Conservation (phyloP, 2,113 vertebrate species). For the Solenodon paradoxus region DNA sequence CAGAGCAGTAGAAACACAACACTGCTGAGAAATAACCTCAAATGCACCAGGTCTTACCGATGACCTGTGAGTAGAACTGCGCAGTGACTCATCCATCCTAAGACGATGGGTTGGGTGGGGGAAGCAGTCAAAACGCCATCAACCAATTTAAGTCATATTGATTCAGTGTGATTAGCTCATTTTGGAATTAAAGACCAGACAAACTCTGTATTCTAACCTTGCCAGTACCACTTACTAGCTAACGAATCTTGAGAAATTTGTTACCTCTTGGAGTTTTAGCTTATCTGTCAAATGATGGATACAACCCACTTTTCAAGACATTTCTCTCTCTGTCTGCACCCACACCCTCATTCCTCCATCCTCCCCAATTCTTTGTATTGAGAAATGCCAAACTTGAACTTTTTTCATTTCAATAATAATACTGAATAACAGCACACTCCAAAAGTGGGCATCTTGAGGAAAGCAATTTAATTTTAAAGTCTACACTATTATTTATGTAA, state of each 20-base stretch:
- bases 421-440: background rate
- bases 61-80: background rate
- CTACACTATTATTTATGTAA: background rate
- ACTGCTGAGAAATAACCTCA: background rate
- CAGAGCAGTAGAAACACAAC: fast-evolving
- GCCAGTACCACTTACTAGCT: background rate
- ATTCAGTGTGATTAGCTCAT: background rate
- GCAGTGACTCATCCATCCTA: background rate
- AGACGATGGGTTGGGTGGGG: too few species aligned
- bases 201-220: background rate
- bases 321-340: too few species aligned
- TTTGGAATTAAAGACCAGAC: background rate
- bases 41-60: background rate
- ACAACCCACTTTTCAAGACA: background rate
- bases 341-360: fast-evolving
- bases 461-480: background rate
- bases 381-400: background rate
- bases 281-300: background rate
- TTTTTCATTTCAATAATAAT: constrained; percentile 4
- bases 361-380: background rate
- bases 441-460: background rate
- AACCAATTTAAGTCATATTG: background rate
- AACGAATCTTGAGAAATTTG: too few species aligned
- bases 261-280: too few species aligned
- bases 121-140: background rate